Conservation (phyloP, 2,888 invertebrate genomes). For the Isotomurus palustris region DNA sequence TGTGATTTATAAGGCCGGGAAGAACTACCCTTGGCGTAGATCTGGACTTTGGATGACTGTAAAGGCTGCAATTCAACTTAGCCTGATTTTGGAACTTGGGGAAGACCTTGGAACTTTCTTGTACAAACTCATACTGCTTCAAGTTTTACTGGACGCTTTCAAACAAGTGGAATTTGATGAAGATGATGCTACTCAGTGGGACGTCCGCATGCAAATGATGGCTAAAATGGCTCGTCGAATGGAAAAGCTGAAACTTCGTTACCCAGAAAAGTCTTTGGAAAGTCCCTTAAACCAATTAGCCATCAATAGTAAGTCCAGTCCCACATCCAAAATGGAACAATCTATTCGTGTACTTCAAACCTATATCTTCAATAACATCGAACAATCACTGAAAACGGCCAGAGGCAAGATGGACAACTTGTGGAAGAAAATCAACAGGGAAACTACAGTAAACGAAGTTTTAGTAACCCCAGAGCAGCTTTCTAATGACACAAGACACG, state of each 20-base stretch:
- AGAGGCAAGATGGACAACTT: neutral
- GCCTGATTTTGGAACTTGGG: slow-evolving; percentile 8
- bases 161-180: neutral
- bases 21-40: slow-evolving; percentile 2
- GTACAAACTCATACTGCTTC: slow-evolving; percentile 16
- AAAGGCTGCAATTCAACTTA: slow-evolving; percentile 11
- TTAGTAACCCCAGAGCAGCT: no score
- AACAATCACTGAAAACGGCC: neutral
- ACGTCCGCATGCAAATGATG: slow-evolving; percentile 8
- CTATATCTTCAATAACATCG: neutral
- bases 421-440: no score
- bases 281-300: neutral
- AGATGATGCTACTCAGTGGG: neutral
- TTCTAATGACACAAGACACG: no score
- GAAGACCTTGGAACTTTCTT: neutral
- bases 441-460: no score
- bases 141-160: neutral
- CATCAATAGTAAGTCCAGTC: no score
- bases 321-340: neutral
- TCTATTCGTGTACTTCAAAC: no score
- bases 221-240: slow-evolving; percentile 18
- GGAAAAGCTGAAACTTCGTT: slow-evolving; percentile 4
- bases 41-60: slow-evolving; percentile 10
- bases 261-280: neutral
- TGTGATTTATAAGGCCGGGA: neutral